A percentile compares a stretch with the other conserved stretches of the same genome.
These are phyloP conservation scores for Drosophila cracens DNA, from an alignment of 2,888 invertebrate species.

Conservation along the genomic window DNA sequence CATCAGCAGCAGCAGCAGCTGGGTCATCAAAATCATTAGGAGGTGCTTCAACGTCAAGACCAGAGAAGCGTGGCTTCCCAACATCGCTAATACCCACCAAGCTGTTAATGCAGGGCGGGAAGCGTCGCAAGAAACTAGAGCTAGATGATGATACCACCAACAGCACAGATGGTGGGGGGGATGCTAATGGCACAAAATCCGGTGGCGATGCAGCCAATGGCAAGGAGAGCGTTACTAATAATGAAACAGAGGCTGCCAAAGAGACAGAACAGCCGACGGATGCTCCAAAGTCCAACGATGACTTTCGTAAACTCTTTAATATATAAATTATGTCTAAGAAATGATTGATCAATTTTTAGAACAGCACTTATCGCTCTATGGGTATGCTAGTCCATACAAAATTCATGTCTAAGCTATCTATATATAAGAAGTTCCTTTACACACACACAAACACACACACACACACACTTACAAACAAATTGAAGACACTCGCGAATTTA, in stretches of 20 bases:
- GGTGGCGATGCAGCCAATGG: slow-evolving; percentile 7
- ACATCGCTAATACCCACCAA: slow-evolving; percentile 65
- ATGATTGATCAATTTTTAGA: background rate
- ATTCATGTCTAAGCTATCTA: slow-evolving; percentile 12
- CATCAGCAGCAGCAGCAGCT: slow-evolving; percentile 68
- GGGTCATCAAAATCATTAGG: slow-evolving; percentile 59
- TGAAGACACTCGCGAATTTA: background rate
- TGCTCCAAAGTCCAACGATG: slow-evolving; percentile 79
- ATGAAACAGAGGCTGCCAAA: background rate
- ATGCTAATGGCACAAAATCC: slow-evolving; percentile 58
- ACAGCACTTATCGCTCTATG: slow-evolving; percentile 9
- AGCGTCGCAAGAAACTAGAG: slow-evolving; percentile 79
- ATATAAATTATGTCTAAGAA: slow-evolving; percentile 20
- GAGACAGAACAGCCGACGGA: slow-evolving; percentile 13
- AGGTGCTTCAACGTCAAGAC: slow-evolving; percentile 57
- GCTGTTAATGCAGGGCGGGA: slow-evolving; percentile 59
- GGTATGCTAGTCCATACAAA: slow-evolving; percentile 7
- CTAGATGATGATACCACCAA: slow-evolving; percentile 31
- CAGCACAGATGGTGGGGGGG: slow-evolving; percentile 51
- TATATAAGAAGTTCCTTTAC: slow-evolving; percentile 9
- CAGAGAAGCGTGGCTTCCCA: slow-evolving; percentile 60
- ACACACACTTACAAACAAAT: background rate
- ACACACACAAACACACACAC: background rate
- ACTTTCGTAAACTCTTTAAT: slow-evolving; percentile 82
- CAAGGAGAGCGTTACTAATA: slow-evolving; percentile 4